Evolutionary conservation across 2,797 vertebrate species (phyloP), one percentile per base, ranked within the genome.

Genomic region (Falco cherrug): DNA sequence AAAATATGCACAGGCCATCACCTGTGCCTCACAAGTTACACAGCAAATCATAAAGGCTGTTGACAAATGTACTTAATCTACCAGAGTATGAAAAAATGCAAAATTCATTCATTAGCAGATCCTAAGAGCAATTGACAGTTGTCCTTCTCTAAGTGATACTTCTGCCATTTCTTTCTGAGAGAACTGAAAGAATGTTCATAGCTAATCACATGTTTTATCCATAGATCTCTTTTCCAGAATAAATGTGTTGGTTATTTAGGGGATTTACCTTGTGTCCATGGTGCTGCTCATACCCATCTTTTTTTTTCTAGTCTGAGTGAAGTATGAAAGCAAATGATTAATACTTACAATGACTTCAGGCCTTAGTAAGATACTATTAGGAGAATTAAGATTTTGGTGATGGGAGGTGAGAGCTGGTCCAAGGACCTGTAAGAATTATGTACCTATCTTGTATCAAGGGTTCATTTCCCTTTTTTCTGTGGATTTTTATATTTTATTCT

Each of bases 251-350:
- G 3, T 37, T 80, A 5, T 22, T 95, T 68, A 33, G 67, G 29
- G 26, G 28, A 86, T 71, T 50, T 43, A 43, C 9, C 18, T 31
- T 43, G 2, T 43, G 4, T 47, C 15, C 33, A 8, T 37, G 13
- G 51, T 48, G 25, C 2, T 74, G 28, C 4, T 47, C 17, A 54
- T 15, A 21, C 1, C 4, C 1, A 9, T 19, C 3, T 35, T 57
- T 51, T 61, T 61, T 76, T 87, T 33, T 19, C 17, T 81, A 78
- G 31, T 71, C 37, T 8, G 4, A 64, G 31, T 41, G 20, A 80
- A 90, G 69, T 35, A 54, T 56, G 64, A 60, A 67, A 74, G 31
- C 22, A 70, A 85, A 68, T 48, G 0, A 45, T 64, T 20, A 71
- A 3, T 61, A 68, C 24, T 25, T 80, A 21, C 5, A 64, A 24